phyloP scores from a whole-genome alignment of 2,797 vertebrate species.

The Benthosema pterotum region DNA sequence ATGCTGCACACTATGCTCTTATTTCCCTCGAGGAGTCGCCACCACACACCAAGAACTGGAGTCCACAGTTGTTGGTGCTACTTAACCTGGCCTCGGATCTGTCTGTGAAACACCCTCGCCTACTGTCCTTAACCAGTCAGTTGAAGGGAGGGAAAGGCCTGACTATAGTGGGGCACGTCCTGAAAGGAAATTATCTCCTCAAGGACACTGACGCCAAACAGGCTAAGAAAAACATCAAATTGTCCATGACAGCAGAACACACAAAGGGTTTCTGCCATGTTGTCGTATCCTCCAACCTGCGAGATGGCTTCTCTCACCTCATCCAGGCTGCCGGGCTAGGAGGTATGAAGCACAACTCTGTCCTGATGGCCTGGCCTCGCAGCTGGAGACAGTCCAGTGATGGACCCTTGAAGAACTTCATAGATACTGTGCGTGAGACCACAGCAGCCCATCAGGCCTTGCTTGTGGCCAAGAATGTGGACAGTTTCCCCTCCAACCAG shows the following conservation, averaged over 20 bases:
- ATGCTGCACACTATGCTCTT: conserved; percentile 69
- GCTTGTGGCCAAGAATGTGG: conserved; percentile 87
- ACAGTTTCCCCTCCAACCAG: conserved; percentile 83
- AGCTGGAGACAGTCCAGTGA: conserved; percentile 81
- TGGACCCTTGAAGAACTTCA: conserved; percentile 85
- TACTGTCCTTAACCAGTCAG: no score
- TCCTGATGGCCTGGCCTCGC: conserved; percentile 86
- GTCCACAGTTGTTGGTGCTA: conserved; percentile 55
- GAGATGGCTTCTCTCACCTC: no score
- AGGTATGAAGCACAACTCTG: conserved; percentile 88
- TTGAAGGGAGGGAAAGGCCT: no score
- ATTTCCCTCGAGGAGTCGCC: conserved; percentile 80
- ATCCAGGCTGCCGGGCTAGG: conserved; percentile 74
- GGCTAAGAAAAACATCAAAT: conserved; percentile 78
- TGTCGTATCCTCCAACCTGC: no score
- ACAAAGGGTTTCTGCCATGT: no score
- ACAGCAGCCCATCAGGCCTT: conserved; percentile 87
- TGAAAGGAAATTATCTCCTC: conserved; percentile 18
- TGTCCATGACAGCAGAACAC: conserved; percentile 71
- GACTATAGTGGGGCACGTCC: no score
- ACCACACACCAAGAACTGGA: conserved; percentile 90
- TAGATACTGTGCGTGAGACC: conserved; percentile 88
- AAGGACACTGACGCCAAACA: conserved; percentile 47
- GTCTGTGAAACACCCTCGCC: no score
- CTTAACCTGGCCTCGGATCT: no score